These are phyloP conservation scores for Misgurnus anguillicaudatus DNA, from an alignment of 2,113 vertebrate species.

Conservation along the genomic window DNA sequence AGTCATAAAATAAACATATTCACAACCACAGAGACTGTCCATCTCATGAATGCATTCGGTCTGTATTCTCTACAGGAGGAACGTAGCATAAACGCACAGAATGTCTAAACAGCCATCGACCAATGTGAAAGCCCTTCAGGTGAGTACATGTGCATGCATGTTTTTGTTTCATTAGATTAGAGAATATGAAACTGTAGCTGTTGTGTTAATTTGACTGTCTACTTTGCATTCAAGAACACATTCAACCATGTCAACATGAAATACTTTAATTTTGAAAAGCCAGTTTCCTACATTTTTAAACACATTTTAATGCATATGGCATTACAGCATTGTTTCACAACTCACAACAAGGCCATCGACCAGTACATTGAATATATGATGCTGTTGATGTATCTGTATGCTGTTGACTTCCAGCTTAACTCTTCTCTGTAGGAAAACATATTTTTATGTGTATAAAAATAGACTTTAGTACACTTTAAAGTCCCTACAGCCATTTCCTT, in stretches of 20 bases:
- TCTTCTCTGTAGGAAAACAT: slow-evolving; percentile 32
- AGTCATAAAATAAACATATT: slow-evolving; percentile 24
- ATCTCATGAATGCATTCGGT: slow-evolving; percentile 61
- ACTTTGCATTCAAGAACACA: neutral
- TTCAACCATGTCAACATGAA: slow-evolving; percentile 22
- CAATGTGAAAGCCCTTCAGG: slow-evolving; percentile 97
- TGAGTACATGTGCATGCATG: slow-evolving; percentile 69
- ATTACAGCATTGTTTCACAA: slow-evolving; percentile 47
- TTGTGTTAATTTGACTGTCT: neutral
- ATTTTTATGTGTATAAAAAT: slow-evolving; percentile 56
- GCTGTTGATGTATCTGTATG: slow-evolving; percentile 12
- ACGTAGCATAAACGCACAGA: slow-evolving; percentile 63
- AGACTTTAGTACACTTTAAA: slow-evolving; percentile 39
- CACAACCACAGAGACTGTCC: slow-evolving; percentile 26
- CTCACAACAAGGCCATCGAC: slow-evolving; percentile 50
- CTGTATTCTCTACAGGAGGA: slow-evolving; percentile 64
- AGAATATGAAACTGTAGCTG: neutral
- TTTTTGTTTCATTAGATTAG: neutral
- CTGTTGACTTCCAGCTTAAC: neutral
- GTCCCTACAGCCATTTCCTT: slow-evolving; percentile 2
- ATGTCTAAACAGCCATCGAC: slow-evolving; percentile 95
- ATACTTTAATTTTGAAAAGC: slow-evolving; percentile 53
- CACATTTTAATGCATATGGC: slow-evolving; percentile 47
- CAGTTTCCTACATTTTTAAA: slow-evolving; percentile 35
- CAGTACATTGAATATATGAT: slow-evolving; percentile 43